Evolutionary conservation across 1,140 invertebrate genomes (phyloP), one percentile per base, ranked within the genome.

Genomic region (Berghia stephanieae): DNA sequence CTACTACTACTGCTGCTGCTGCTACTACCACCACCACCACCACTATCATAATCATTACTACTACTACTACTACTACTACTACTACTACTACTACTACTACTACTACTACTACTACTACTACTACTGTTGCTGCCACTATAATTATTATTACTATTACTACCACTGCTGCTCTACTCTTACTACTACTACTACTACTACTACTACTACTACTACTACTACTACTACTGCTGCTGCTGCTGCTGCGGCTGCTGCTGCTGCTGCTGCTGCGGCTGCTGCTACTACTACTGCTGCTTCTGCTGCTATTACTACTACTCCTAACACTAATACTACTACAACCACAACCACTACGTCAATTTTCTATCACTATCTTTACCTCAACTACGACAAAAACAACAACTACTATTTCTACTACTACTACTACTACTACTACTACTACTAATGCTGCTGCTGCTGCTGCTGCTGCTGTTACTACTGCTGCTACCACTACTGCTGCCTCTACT

Each of bases 1-100:
- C 63, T 77, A 77, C 63, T 77, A 70, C 38, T 69, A 70, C 63
- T 71, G 49, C 38, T 63, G 10, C n/a, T 63, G 38, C 57, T 63
- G 10, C 57, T 63, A 18, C 57, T 63, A 27, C 57, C 36, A n/a
- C n/a, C n/a, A n/a, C n/a, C 8, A 40, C 31, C 36, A 16, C 16
- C 63, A 67, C 31, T 18, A 1, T 38, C 63, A 60, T n/a, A 60
- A n/a, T 10, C 57, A 60, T 31, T 40, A 18, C 31, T 40, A 5
- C 27, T 36, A n/a, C 24, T 38, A 36, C 55, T 31, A 27, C 2
- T 52, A 66, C 3, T 43, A 57, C 36, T 27, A 43, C 73, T 40
- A 21, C 55, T 60, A 42, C 73, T 43, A 38, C 40, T 43, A 42
- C 57, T 63, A 10, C 34, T 24, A 75, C 55, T 43, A 21, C 21